Base-by-base conservation (phyloP, 2,797 vertebrate species). In the Lutjanus campechanus region DNA sequence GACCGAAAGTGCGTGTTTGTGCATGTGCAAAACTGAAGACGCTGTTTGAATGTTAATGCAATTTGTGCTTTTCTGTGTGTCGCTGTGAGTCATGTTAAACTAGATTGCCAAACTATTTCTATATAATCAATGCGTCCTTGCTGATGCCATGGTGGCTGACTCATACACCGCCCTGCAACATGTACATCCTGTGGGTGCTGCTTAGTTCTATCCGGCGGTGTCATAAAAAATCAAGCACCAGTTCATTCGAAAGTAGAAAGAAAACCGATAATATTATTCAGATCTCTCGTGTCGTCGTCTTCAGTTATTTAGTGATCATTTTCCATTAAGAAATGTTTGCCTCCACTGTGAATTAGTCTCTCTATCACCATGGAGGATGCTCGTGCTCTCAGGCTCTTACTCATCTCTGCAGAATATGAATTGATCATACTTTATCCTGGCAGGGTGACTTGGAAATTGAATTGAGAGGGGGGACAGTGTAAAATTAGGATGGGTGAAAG, bases 351-450 rank as follows among this genome's bases (percentile, higher is more conserved):
- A 89, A 87, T 85, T 82, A 72, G 74, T 80, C 64, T 80, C 64
- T 77, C 75, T 82, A 61, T 83, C 80, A 70, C 54, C 71, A 58
- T n/a, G 25, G 70, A 84, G 58, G 74, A 64, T 76, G 73, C 69
- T 76, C 70, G 68, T 50, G 54, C 83, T 73, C 70, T 66, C 54
- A 29, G 66, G 63, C 68, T 75, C 71, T 81, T 82, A 76, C 70
- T 85, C 89, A 85, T 86, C 77, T 67, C 75, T 46, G 53, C 69
- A 79, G 73, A 89, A 87, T 85, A 50, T 79, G 68, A 88, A 85
- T 64, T 87, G 78, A 87, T 90, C n/a, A 11, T 67, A 69, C 62
- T 84, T 83, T 82, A 82, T 76, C 20, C 29, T 65, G 64, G 51
- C 13, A 66, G 58, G n/a, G 51, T 47, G 49, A 85, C 59, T 78